Conservation (phyloP, 2,888 invertebrate genomes). For the Phoenoteleia sp. region DNA sequence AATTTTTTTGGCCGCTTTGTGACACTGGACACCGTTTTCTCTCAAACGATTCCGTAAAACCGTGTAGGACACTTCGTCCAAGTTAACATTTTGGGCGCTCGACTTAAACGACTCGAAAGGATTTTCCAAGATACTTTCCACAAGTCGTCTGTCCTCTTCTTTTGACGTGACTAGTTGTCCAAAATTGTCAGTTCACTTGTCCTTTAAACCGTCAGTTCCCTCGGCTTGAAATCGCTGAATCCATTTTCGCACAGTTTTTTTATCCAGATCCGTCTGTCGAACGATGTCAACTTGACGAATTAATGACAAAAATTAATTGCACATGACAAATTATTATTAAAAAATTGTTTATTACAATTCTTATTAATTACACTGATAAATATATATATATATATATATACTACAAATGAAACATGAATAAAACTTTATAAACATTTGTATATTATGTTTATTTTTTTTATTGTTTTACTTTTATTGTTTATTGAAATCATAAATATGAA, state of each 20-base stretch:
- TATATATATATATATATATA: too few relatives aligned
- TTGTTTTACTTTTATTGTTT: too few relatives aligned
- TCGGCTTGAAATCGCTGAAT: neutral
- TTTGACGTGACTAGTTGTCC: neutral
- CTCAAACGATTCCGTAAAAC: neutral
- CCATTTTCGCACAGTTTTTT: neutral
- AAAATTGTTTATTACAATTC: too few relatives aligned
- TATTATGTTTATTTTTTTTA: too few relatives aligned
- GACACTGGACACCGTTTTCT: too few relatives aligned
- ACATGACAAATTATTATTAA: too few relatives aligned
- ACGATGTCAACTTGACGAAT: neutral
- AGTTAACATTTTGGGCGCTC: neutral
- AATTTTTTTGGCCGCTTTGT: slow-evolving; percentile 3
- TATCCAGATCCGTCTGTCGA: neutral
- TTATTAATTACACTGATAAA: too few relatives aligned
- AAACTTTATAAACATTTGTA: too few relatives aligned
- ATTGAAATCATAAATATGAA: too few relatives aligned
- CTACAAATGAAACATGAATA: too few relatives aligned
- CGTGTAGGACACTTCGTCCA: neutral
- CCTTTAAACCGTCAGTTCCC: neutral
- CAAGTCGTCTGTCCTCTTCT: neutral
- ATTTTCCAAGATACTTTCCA: neutral
- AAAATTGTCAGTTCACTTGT: neutral
- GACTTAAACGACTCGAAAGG: neutral
- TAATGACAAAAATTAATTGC: too few relatives aligned